phyloP scores from a whole-genome alignment of 2,797 vertebrate genomes.

The Mionectes olivaceus region DNA sequence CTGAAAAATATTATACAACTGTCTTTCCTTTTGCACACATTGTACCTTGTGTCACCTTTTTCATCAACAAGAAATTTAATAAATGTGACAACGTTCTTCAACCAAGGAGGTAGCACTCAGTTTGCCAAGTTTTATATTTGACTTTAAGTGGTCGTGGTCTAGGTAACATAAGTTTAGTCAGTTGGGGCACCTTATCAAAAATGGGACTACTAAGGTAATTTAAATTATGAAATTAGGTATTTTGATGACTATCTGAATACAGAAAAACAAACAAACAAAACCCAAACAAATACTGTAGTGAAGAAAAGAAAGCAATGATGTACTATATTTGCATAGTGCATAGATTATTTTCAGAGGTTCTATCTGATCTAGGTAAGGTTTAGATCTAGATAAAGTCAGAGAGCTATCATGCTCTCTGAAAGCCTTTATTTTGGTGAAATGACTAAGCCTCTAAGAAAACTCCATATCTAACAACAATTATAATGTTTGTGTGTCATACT shows the following conservation, averaged over 20 bases:
- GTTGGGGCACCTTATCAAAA: fast-evolving
- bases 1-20: background rate
- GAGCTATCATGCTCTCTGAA: background rate
- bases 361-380: background rate
- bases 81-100: background rate
- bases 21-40: background rate
- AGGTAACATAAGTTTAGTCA: background rate
- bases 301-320: background rate
- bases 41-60: background rate
- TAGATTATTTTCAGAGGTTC: background rate
- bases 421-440: background rate
- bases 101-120: background rate
- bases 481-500: too few species aligned
- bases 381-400: background rate
- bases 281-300: background rate
- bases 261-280: background rate
- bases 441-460: background rate
- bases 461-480: background rate
- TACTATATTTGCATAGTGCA: background rate
- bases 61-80: background rate
- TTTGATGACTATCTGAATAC: background rate
- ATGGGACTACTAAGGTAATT: background rate
- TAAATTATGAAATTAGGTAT: background rate
- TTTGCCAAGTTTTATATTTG: background rate
- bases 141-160: background rate